Evolutionary conservation across 2,797 vertebrate species (phyloP), one percentile per base, ranked within the genome.

Genomic region (Tapirus indicus): DNA sequence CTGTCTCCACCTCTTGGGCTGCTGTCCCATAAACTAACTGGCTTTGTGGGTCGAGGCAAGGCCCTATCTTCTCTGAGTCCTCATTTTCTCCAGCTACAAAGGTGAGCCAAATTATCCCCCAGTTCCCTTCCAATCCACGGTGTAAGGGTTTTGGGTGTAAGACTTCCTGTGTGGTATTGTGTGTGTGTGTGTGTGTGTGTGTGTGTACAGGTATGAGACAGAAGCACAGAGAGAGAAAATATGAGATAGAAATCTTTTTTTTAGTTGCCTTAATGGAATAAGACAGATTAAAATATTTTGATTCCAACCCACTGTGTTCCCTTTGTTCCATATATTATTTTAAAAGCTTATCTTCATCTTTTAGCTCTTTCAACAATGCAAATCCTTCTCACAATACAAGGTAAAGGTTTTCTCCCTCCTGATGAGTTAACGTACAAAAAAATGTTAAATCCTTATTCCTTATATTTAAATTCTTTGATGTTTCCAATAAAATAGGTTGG

Each of bases 281-380:
- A 72, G 85, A 64, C 72, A 95, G 92, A 92, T 95, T 97, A 95
- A 93, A 97, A 94, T 96, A 97, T 96, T 98, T 95, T 94, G 62
- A 92, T 95, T 90, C 82, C 44, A 96, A 89, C 58, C 47, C 60
- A 77, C 44, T 72, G 77, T 74, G 91, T 78, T 91, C 47, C 88
- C 85, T 96, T 95, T 88, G 94, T 94, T 94, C 47, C 29, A 75
- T 56, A 96, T 71, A 75, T 62, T 77, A 91, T 93, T 85, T 95
- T 97, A 74, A 97, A 96, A 95, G 83, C 89, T 90, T 92, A 90
- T 78, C 83, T 97, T 94, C 92, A 94, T 75, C 93, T 93, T 95
- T 95, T 80, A 94, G 84, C 84, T 97, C 74, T 86, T 97, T 96
- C 94, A 79, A 82, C 49, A 94, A 94, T 35, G 58, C 60, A 97